Base-by-base conservation (phyloP, 1,140 invertebrate species). In the Camponotus floridanus region DNA sequence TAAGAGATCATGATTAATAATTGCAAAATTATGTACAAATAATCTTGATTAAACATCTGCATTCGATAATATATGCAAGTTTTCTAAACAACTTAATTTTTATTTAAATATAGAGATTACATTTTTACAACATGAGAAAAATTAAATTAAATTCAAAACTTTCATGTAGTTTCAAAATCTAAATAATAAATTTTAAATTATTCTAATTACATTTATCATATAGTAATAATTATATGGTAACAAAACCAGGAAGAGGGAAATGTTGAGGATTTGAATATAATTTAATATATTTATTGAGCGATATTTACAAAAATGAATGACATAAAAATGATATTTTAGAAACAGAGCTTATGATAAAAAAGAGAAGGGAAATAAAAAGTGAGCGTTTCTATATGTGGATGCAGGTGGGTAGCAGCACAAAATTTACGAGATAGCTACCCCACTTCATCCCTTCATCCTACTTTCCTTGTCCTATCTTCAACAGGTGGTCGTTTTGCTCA, bases 391-490 rank as follows among this genome's bases (percentile, higher is more conserved):
- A 90, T 86, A 90, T 89, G 86, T 88, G 86, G 88, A 92, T 88
- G 86, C 86, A 73, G 86, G 78, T 89, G 91, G 86, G 92, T 85
- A 89, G 91, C 87, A 86, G 74, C 74, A 90, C 88, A 90, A 90
- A 94, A 95, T 95, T 95, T 95, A 95, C 94, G 94, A 94, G 94
- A 94, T 95, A 94, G 93, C 93, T 90, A 88, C 91, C 92, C 91
- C 64, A 88, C 87, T 93, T 92, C 90, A 92, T 90, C 90, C 91
- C 93, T 92, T 91, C 90, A 87, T 88, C 90, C 92, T 91, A 91
- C 88, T 92, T 91, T 88, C 86, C 90, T 92, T 88, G 78, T 85
- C 88, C 87, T 87, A 73, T 86, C 87, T 90, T 94, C 94, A 95
- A 95, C 94, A 95, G 94, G 94, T 95, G 94, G 94, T 92, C 92